Evolutionary conservation across 2,797 vertebrate species (phyloP).

Genomic region (Sylvilagus floridanus): DNA sequence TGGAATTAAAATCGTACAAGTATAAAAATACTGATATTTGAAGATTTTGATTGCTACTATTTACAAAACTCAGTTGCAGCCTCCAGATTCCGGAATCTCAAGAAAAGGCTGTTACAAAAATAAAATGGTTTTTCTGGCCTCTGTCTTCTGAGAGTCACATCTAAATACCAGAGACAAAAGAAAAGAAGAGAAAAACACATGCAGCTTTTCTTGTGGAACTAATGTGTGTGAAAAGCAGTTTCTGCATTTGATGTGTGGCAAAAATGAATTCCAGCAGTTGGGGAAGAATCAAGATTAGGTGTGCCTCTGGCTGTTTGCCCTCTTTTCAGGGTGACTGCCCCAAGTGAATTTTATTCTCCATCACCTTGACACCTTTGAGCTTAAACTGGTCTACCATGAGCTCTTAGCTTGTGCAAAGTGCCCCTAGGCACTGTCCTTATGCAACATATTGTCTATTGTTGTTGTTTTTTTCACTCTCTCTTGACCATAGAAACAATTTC

Average conservation of each 20-base stretch:
- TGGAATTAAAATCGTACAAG: neutral
- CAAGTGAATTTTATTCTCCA: constrained; percentile 23
- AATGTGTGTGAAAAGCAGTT: constrained; percentile 48
- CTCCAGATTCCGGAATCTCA: neutral
- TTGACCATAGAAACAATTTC: constrained; percentile 44
- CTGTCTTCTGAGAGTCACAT: neutral
- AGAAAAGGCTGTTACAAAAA: neutral
- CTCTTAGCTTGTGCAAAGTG: neutral
- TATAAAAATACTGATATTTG: neutral
- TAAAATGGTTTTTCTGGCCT: constrained; percentile 15
- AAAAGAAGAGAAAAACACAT: neutral
- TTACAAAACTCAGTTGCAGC: neutral
- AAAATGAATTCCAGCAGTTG: neutral
- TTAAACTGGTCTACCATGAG: constrained; percentile 24
- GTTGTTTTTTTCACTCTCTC: neutral
- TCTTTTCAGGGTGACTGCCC: constrained; percentile 42
- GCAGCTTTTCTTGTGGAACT: constrained; percentile 29
- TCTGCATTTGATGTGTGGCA: constrained; percentile 20
- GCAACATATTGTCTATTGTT: neutral
- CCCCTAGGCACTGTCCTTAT: constrained; percentile 34
- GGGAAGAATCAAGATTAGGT: neutral
- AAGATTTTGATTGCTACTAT: neutral
- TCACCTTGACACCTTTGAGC: constrained; percentile 45
- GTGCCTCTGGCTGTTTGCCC: neutral
- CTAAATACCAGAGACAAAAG: constrained; percentile 16